Conservation (phyloP, 2,113 vertebrate species). For the Oncorhynchus keta region DNA sequence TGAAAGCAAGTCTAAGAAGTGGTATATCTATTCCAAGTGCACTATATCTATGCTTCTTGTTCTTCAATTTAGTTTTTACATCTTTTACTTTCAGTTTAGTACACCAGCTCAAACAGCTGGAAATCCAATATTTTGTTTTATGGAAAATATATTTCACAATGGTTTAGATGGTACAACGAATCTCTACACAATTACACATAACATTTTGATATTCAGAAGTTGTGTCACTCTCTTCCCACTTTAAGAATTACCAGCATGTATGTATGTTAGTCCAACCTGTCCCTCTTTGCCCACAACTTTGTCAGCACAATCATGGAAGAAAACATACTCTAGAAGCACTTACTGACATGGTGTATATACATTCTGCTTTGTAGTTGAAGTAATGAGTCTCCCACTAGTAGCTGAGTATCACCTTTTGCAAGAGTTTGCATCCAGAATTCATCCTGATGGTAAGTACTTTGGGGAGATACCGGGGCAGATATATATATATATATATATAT, state of each 20-base stretch:
- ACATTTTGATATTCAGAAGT: background rate
- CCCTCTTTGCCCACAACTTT: background rate
- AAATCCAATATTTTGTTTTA: too few species aligned
- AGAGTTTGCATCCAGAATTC: conserved; percentile 55
- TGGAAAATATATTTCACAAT: too few species aligned
- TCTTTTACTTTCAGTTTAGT: too few species aligned
- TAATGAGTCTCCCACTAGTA: conserved; percentile 71
- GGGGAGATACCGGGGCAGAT: background rate
- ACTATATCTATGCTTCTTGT: too few species aligned
- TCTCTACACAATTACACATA: too few species aligned
- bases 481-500: background rate
- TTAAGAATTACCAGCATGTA: conserved; percentile 6
- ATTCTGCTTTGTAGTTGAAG: conserved; percentile 46
- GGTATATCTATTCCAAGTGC: too few species aligned
- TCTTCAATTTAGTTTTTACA: too few species aligned
- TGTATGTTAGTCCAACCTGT: conserved; percentile 2
- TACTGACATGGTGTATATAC: background rate
- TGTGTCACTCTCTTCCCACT: background rate
- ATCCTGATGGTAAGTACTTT: conserved; percentile 29
- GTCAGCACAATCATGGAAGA: conserved; percentile 23
- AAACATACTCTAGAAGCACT: conserved; percentile 32
- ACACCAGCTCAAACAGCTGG: too few species aligned
- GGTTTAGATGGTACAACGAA: too few species aligned
- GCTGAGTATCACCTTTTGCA: conserved; percentile 62
- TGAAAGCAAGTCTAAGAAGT: too few species aligned